Evolutionary conservation across 2,888 invertebrate species (phyloP).

Genomic region (Stomorhina lunata): DNA sequence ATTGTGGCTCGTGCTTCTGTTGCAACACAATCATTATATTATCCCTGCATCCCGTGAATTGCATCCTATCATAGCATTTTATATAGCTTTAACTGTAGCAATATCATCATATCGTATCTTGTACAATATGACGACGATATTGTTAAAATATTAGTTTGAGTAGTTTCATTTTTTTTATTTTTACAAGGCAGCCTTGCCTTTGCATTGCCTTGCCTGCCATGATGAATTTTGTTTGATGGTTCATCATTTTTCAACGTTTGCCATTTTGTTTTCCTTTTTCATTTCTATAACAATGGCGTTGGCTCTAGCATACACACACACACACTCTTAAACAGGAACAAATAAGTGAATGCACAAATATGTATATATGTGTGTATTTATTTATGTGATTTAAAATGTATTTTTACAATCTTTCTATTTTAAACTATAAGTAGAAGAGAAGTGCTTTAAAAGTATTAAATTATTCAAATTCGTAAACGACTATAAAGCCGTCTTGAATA

Average conservation of each 20-base stretch:
- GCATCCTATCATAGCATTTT: too few relatives aligned
- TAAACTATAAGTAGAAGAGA: not conserved
- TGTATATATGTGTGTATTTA: not conserved
- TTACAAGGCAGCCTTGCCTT: slow-evolving; percentile 43
- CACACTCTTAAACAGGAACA: not conserved
- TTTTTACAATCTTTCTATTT: not conserved
- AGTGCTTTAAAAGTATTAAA: slow-evolving; percentile 5
- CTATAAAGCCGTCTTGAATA: too few relatives aligned
- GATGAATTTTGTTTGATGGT: slow-evolving; percentile 66
- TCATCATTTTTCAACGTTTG: slow-evolving; percentile 68
- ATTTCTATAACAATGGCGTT: slow-evolving; percentile 49
- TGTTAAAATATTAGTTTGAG: slow-evolving; percentile 27
- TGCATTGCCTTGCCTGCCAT: slow-evolving; percentile 58
- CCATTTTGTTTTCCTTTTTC: slow-evolving; percentile 57
- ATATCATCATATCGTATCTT: too few relatives aligned
- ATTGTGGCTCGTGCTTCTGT: too few relatives aligned
- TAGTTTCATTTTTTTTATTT: slow-evolving; percentile 48
- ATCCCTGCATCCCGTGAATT: too few relatives aligned
- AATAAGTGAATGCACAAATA: not conserved
- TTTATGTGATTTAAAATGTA: not conserved
- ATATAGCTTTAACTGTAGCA: too few relatives aligned
- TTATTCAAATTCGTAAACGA: not conserved
- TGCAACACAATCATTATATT: too few relatives aligned
- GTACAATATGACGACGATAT: too few relatives aligned
- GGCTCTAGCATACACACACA: not conserved